A percentile compares a stretch with the other conserved stretches of the same genome.
phyloP scores from a whole-genome alignment of 2,797 vertebrate species.

The Phaenicophaeus curvirostris region DNA sequence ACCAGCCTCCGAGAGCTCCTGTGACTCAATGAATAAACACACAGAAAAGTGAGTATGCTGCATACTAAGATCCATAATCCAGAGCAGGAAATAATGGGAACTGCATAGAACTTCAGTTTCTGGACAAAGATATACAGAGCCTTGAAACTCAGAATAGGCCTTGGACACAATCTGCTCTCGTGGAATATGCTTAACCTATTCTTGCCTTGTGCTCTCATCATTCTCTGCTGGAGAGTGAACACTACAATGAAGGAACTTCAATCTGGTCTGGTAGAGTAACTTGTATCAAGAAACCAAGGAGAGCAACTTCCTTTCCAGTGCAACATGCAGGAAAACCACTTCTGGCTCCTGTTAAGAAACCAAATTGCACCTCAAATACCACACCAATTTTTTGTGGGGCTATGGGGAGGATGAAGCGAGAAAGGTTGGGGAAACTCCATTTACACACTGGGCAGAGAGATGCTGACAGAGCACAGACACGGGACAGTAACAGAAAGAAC shows the following conservation, averaged over 20 bases:
- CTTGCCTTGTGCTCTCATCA: not conserved
- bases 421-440: not conserved
- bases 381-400: not conserved
- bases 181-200: not conserved
- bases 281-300: not conserved
- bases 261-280: not conserved
- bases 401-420: too few species aligned
- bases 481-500: not conserved
- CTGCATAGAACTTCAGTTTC: not conserved
- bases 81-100: not conserved
- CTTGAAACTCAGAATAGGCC: not conserved
- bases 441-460: not conserved
- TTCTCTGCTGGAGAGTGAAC: not conserved
- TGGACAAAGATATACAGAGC: not conserved
- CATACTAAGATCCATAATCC: not conserved
- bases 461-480: not conserved
- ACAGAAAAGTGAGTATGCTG: not conserved
- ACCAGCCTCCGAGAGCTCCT: not conserved
- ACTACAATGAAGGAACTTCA: not conserved
- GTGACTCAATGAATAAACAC: not conserved
- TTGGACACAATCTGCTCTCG: not conserved
- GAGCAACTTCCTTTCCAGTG: not conserved
- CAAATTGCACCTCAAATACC: not conserved
- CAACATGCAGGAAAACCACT: not conserved
- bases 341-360: not conserved